Evolutionary conservation across 92 coral and sea anemone species (phyloP).

Genomic region (Paramuricea clavata): DNA sequence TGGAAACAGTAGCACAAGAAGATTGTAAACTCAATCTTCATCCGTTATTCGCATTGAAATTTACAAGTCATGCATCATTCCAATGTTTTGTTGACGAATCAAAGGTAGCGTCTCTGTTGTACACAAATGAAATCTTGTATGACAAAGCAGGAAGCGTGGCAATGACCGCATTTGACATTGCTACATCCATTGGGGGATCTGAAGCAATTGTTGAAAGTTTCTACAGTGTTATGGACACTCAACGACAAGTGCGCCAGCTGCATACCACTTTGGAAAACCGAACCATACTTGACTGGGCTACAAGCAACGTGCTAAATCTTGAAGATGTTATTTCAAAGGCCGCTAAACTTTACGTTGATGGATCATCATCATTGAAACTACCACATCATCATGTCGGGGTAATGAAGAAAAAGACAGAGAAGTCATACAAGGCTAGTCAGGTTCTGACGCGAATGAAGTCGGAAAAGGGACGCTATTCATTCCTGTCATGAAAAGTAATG

Average conservation of each 20-base stretch:
- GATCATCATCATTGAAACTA: not conserved
- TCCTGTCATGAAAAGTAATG: no score
- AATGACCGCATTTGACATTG: conserved; percentile 17
- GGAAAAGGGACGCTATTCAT: no score
- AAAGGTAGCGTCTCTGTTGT: not conserved
- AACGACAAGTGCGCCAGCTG: not conserved
- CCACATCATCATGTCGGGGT: not conserved
- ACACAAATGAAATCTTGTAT: not conserved
- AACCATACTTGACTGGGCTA: conserved; percentile 12
- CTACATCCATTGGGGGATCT: not conserved
- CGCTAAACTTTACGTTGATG: conserved; percentile 11
- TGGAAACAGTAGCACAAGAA: no score
- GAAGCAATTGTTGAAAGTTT: conserved; percentile 17
- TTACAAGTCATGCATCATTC: not conserved
- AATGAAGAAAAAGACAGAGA: not conserved
- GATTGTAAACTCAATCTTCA: not conserved
- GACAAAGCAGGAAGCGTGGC: not conserved
- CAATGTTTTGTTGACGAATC: not conserved
- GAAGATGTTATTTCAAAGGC: not conserved
- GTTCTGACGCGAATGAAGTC: not conserved
- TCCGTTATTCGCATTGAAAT: not conserved
- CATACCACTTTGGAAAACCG: not conserved
- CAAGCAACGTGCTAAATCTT: conserved; percentile 1
- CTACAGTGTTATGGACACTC: not conserved
- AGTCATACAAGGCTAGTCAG: not conserved